Conservation (phyloP, 1,140 invertebrate species). For the Notospermus geniculatus region DNA sequence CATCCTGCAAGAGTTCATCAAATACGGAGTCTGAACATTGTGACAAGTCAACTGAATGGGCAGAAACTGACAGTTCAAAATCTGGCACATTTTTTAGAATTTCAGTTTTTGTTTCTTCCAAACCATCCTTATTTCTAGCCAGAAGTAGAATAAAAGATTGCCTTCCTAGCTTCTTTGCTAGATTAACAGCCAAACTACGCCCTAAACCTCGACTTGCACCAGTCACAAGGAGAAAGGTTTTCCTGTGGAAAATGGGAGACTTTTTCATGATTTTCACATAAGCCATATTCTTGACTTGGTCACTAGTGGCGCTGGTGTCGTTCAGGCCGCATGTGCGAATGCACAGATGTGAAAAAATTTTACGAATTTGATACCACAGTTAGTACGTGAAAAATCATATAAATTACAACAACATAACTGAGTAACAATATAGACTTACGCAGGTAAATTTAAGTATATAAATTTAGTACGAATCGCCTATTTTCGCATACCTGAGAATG, state of each 20-base stretch:
- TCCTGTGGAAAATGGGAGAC: not conserved
- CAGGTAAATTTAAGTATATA: too few relatives aligned
- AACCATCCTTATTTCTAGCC: constrained; percentile 64
- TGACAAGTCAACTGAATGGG: not conserved
- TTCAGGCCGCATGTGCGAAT: too few relatives aligned
- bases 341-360: too few relatives aligned
- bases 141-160: constrained; percentile 73
- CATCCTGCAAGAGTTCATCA: constrained; percentile 60
- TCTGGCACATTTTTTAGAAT: constrained; percentile 38
- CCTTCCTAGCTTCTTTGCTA: constrained; percentile 63
- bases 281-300: too few relatives aligned
- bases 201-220: constrained; percentile 89
- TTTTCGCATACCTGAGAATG: too few relatives aligned
- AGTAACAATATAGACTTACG: too few relatives aligned
- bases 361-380: too few relatives aligned
- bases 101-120: constrained; percentile 63
- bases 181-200: constrained; percentile 68
- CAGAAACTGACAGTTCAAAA: not conserved
- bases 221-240: constrained; percentile 60
- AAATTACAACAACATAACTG: too few relatives aligned
- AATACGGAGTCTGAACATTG: constrained; percentile 33
- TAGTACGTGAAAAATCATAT: too few relatives aligned
- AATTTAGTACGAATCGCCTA: too few relatives aligned
- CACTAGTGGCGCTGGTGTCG: too few relatives aligned
- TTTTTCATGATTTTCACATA: too few relatives aligned